Conservation (phyloP, 2,797 vertebrate genomes). For the Myripristis murdjan region DNA sequence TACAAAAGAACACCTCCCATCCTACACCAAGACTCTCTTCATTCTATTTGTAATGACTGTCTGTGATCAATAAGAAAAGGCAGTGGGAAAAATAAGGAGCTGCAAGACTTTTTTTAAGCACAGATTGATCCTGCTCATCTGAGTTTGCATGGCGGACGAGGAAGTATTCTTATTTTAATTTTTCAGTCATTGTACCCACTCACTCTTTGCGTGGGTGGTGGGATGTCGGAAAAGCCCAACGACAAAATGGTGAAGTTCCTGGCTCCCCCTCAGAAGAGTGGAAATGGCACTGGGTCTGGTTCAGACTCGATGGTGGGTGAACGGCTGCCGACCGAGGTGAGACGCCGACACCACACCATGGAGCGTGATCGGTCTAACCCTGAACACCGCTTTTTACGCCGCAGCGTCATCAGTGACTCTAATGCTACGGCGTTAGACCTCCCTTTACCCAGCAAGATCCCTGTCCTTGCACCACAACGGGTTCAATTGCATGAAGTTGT, state of each 20-base stretch:
- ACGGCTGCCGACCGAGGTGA: constrained; percentile 87
- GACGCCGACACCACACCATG: constrained; percentile 97
- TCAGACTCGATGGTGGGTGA: constrained; percentile 93
- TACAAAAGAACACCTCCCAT: constrained; percentile 81
- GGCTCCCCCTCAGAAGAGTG: constrained; percentile 88
- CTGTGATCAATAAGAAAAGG: constrained; percentile 66
- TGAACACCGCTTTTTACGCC: constrained; percentile 96
- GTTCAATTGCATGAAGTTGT: constrained; percentile 67
- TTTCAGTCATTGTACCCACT: constrained; percentile 64
- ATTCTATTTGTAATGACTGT: constrained; percentile 68
- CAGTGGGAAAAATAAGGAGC: constrained; percentile 30
- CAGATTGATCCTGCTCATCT: constrained; percentile 44
- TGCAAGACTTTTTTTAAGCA: constrained; percentile 38
- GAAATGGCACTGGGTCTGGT: constrained; percentile 91
- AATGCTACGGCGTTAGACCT: constrained; percentile 96
- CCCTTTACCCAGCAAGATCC: constrained; percentile 88
- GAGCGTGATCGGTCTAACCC: constrained; percentile 94
- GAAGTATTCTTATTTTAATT: constrained; percentile 74
- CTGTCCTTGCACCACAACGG: constrained; percentile 78
- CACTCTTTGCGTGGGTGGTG: constrained; percentile 78
- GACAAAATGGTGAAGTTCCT: constrained; percentile 89
- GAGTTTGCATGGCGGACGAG: constrained; percentile 69
- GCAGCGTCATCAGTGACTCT: constrained; percentile 97
- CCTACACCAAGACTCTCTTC: constrained; percentile 58
- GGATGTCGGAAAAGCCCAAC: constrained; percentile 87